These are phyloP conservation scores for Drosophila acutilabella DNA, from an alignment of 2,888 invertebrate genomes.

Conservation along the genomic window DNA sequence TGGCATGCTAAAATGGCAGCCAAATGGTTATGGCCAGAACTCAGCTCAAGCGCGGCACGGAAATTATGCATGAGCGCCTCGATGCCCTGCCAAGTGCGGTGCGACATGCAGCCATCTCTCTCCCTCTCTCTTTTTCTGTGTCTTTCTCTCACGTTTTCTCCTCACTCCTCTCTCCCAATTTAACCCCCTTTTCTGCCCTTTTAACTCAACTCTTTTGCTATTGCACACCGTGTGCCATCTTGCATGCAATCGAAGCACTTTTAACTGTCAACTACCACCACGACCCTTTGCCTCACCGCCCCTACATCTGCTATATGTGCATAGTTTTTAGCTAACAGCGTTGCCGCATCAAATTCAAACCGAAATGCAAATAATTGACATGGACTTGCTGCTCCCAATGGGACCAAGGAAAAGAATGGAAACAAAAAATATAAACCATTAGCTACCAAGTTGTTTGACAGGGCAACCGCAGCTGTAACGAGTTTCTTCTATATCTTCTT, in stretches of 20 bases:
- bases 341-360: slow-evolving; percentile 46
- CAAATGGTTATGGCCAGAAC: slow-evolving; percentile 56
- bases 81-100: slow-evolving; percentile 53
- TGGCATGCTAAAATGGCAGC: slow-evolving; percentile 52
- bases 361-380: slow-evolving; percentile 77
- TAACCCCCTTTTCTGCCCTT: no score
- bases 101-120: slow-evolving; percentile 6
- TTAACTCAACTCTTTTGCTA: slow-evolving; percentile 5
- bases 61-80: slow-evolving; percentile 72
- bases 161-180: no score
- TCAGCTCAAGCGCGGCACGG: slow-evolving; percentile 34
- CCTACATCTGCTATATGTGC: neutral
- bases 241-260: slow-evolving; percentile 55
- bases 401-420: slow-evolving; percentile 1
- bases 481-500: slow-evolving; percentile 15
- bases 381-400: slow-evolving; percentile 39
- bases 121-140: neutral
- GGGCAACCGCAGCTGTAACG: slow-evolving; percentile 50
- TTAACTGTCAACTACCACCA: slow-evolving; percentile 40
- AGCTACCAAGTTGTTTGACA: slow-evolving; percentile 34
- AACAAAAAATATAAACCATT: slow-evolving; percentile 38
- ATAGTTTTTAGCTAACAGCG: slow-evolving; percentile 13
- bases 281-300: neutral
- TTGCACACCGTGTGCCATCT: slow-evolving; percentile 20
- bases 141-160: no score